A percentile compares a stretch with the other conserved stretches of the same genome.
Evolutionary conservation across 2,888 invertebrate species (phyloP).

Genomic region (Apocheima hispidaria): DNA sequence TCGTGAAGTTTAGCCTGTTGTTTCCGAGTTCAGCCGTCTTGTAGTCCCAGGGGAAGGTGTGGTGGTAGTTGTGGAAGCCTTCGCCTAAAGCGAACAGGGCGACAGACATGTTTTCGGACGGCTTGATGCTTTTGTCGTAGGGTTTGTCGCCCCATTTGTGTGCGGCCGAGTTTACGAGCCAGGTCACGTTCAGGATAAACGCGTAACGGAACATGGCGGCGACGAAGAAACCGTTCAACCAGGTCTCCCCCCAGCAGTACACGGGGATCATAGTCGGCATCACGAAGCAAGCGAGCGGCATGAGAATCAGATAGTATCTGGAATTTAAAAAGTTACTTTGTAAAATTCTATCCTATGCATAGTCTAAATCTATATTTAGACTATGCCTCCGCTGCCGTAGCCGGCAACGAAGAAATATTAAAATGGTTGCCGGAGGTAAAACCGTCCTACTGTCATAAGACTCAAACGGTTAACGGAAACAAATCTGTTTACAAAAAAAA

Average conservation of each 20-base stretch:
- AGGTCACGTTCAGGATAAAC: constrained; percentile 93
- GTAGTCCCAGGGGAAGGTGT: constrained; percentile 95
- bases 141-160: constrained; percentile 93
- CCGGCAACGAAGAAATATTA: too few relatives aligned
- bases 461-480: too few relatives aligned
- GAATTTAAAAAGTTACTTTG: constrained; percentile 34
- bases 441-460: too few relatives aligned
- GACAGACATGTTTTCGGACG: constrained; percentile 90
- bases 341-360: not conserved
- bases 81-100: constrained; percentile 90
- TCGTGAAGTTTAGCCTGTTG: constrained; percentile 90
- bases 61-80: constrained; percentile 96
- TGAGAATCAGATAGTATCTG: constrained; percentile 91
- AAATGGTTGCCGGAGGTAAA: too few relatives aligned
- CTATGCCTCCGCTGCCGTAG: too few relatives aligned
- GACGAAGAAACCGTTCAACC: constrained; percentile 88
- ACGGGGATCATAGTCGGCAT: constrained; percentile 92
- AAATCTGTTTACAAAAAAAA: too few relatives aligned
- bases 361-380: too few relatives aligned
- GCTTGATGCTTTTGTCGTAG: constrained; percentile 91
- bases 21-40: constrained; percentile 92
- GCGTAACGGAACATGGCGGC: constrained; percentile 92
- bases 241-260: constrained; percentile 91
- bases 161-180: constrained; percentile 96
- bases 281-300: constrained; percentile 91